Conservation (phyloP, 2,113 vertebrate genomes). For the Dromiciops gliroides region DNA sequence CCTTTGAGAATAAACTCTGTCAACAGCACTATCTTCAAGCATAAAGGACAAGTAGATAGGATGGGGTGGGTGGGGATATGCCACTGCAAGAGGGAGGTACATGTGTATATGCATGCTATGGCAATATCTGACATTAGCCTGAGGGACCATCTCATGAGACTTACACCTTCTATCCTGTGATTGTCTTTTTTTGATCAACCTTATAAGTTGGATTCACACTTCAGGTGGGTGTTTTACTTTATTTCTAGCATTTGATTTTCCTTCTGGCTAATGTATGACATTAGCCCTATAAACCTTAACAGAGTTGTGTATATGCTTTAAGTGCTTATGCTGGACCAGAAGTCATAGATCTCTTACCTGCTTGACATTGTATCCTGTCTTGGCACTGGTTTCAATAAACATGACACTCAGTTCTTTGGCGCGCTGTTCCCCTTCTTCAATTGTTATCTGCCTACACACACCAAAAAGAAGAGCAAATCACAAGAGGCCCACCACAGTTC, state of each 20-base stretch:
- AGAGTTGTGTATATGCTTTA: neutral
- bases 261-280: neutral
- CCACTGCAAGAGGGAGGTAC: neutral
- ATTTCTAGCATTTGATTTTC: neutral
- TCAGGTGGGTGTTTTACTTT: neutral
- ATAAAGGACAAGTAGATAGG: neutral
- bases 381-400: constrained; percentile 91
- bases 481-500: neutral
- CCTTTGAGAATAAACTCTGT: neutral
- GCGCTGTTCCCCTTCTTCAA: constrained; percentile 93
- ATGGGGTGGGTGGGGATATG: neutral
- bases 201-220: neutral
- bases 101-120: neutral
- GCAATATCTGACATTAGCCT: fast-evolving
- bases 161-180: neutral
- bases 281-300: fast-evolving
- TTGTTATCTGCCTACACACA: constrained; percentile 90
- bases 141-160: fast-evolving
- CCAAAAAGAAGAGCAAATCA: neutral
- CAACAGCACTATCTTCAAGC: neutral
- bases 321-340: neutral
- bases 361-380: constrained; percentile 86
- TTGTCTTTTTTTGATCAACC: neutral
- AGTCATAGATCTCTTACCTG: constrained; percentile 69
- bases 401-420: constrained; percentile 95